phyloP scores from a whole-genome alignment of 2,888 invertebrate genomes.

The Protonemura montana region DNA sequence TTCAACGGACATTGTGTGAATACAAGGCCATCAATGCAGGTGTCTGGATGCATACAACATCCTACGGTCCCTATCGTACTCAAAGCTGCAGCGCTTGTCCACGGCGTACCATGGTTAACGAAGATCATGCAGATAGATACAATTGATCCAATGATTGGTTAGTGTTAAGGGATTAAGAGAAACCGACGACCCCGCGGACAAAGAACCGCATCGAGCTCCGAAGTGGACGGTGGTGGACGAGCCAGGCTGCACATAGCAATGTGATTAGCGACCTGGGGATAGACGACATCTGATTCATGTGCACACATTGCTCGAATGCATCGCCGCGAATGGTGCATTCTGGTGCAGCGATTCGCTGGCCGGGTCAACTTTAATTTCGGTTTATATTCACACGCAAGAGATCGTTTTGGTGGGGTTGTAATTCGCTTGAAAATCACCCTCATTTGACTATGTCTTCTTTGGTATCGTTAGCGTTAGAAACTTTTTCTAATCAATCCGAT shows the following conservation, averaged over 20 bases:
- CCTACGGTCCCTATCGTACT: neutral
- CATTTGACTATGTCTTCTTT: too few species aligned
- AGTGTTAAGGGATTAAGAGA: slow-evolving; percentile 23
- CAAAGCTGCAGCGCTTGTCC: neutral
- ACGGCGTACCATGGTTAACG: neutral
- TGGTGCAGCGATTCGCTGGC: neutral
- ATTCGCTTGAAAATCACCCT: too few species aligned
- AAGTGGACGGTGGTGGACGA: neutral
- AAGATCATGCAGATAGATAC: slow-evolving; percentile 27
- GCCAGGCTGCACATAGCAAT: neutral
- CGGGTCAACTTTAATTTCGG: too few species aligned
- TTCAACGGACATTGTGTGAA: slow-evolving; percentile 4
- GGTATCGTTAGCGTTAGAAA: too few species aligned
- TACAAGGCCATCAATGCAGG: neutral
- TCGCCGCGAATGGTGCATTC: neutral
- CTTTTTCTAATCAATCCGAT: too few species aligned
- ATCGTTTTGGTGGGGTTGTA: too few species aligned
- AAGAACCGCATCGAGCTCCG: neutral
- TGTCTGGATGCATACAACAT: slow-evolving; percentile 1
- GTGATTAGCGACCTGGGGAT: neutral
- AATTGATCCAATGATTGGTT: slow-evolving; percentile 35
- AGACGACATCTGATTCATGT: neutral
- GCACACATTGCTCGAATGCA: neutral
- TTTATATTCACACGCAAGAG: too few species aligned
- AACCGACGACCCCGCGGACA: neutral